phyloP scores from a whole-genome alignment of 2,113 vertebrate species.

The Xyrauchen texanus region DNA sequence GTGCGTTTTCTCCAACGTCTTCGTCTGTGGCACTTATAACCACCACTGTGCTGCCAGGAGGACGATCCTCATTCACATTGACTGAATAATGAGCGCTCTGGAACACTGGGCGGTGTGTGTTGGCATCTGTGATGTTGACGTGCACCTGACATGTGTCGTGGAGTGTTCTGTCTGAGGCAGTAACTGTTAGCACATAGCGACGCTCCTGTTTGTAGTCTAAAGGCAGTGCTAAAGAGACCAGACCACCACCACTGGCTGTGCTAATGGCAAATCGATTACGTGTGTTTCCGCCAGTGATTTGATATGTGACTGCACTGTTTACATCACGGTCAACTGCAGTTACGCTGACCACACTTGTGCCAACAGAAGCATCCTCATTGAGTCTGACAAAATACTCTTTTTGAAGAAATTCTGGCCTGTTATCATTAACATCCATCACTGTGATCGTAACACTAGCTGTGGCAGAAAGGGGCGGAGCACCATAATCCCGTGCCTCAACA shows the following conservation, averaged over 20 bases:
- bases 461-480: constrained; percentile 86
- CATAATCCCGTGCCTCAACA: constrained; percentile 93
- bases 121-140: constrained; percentile 96
- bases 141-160: constrained; percentile 94
- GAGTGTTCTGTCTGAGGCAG: constrained; percentile 92
- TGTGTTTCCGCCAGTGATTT: constrained; percentile 96
- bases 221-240: constrained; percentile 89
- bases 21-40: constrained; percentile 96
- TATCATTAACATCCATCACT: constrained; percentile 97
- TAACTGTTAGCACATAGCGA: constrained; percentile 90
- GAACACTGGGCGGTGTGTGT: constrained; percentile 94
- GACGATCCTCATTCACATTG: constrained; percentile 89
- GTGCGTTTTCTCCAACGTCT: constrained; percentile 93
- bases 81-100: constrained; percentile 96
- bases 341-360: constrained; percentile 90
- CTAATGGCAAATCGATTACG: constrained; percentile 96
- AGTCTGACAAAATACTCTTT: constrained; percentile 92
- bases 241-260: constrained; percentile 86
- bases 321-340: constrained; percentile 93
- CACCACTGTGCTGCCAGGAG: constrained; percentile 90
- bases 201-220: constrained; percentile 98
- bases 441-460: constrained; percentile 95
- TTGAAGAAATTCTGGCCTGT: constrained; percentile 92
- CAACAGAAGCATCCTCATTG: constrained; percentile 91
- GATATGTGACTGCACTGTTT: constrained; percentile 95